phyloP scores from a whole-genome alignment of 2,797 vertebrate genomes.

The Furcifer pardalis region DNA sequence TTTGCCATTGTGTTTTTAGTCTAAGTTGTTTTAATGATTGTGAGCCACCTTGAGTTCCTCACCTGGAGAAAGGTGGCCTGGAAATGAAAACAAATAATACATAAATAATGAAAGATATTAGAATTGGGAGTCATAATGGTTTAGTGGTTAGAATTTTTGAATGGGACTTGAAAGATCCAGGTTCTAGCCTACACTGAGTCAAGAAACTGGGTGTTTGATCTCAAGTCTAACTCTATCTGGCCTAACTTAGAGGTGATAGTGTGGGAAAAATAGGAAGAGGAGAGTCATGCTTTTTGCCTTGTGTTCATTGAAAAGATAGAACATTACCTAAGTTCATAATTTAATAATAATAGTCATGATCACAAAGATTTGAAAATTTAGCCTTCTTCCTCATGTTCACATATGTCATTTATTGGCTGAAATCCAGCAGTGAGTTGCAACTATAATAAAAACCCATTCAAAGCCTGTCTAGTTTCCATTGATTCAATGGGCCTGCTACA shows the following conservation, averaged over 20 bases:
- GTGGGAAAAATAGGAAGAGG: background rate
- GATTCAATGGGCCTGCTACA: no score
- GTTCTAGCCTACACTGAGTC: background rate
- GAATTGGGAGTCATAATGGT: background rate
- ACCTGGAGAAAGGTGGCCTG: no score
- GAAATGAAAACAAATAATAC: no score
- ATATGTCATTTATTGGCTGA: constrained; percentile 21
- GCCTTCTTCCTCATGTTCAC: background rate
- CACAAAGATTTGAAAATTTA: background rate
- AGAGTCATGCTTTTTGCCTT: background rate
- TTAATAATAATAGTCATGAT: background rate
- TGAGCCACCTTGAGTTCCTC: no score
- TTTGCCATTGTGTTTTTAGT: no score
- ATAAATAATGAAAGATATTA: constrained; percentile 17
- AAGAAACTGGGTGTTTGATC: background rate
- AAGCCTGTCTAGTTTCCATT: background rate
- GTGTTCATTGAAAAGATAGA: background rate
- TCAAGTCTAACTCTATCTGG: background rate
- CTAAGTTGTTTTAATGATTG: no score
- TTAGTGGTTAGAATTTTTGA: background rate
- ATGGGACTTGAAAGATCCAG: background rate
- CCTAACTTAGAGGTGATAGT: background rate
- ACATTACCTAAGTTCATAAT: background rate
- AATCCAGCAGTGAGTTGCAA: background rate
- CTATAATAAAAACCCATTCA: background rate